Base-by-base conservation (phyloP, 1,140 invertebrate species). In the Drosophila leontia region DNA sequence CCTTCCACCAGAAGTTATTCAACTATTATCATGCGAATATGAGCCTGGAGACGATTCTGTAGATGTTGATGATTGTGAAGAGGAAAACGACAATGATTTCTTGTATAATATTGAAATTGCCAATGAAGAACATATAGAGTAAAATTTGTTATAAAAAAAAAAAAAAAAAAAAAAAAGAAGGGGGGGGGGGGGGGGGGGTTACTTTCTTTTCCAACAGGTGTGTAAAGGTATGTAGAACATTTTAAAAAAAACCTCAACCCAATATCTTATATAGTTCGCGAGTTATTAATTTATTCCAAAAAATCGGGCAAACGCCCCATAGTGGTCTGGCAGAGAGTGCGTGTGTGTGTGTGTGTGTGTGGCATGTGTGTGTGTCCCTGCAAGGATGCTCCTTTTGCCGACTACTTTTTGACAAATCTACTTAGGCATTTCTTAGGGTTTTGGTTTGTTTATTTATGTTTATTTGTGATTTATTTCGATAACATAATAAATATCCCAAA, bases 401-500 rank as follows among this genome's bases (percentile, higher is more conserved):
- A 83, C 84, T 88, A 81, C 85, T 72, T 80, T 82, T 74, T 90
- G 85, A 91, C 86, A 90, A 90, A 90, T 90, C 85, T 85, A 88
- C 84, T 88, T 88, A 78, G 84, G 84, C 84, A 88, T 83, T 80
- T 88, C 80, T 77, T 79, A 79, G 81, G 81, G 58, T 75, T 79
- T 81, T 45, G 78, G 77, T 77, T 85, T 88, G 85, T 88, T 90
- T 88, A 90, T 88, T 88, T 90, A 82, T 88, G 85, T 90, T 88
- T 88, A 90, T 90, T 90, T 90, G 85, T 90, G 85, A 90, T 90
- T 90, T 90, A 90, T 90, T 90, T 90, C 85, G 86, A 90, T 90
- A 90, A 90, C 85, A 88, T 81, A 90, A 88, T 81, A 88, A 84
- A 88, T 84, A 90, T 75, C 41, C 63, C 29, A 23, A 29, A 23